Base-by-base conservation (phyloP, 53 echinoderm and acorn worm species). In the Arbacia lixula region DNA sequence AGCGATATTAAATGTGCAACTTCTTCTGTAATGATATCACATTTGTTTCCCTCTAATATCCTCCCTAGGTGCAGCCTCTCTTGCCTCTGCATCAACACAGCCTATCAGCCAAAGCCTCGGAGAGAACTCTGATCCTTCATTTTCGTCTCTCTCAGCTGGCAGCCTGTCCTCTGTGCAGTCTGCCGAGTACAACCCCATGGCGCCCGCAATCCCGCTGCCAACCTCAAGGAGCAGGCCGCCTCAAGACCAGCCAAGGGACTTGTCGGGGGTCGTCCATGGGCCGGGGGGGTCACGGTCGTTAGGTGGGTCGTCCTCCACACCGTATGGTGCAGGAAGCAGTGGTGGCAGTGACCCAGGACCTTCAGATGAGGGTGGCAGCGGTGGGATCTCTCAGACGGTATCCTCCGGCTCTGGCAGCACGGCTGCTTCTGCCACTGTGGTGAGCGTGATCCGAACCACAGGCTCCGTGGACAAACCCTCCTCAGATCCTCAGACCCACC, bases 371-470 rank as follows among this genome's bases (percentile, higher is more conserved):
- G 34, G 30, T 21, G 55, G 68, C 21, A 84, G 54, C 26, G 39
- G 50, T 76, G 77, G 62, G 9, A 11, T 36, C 24, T 29, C 16
- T 35, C 60, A 21, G 32, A 24, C 69, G 12, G 22, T 84, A 29
- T 54, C 72, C 27, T 38, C 64, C 6, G 43, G 43, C 36, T 56
- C 69, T 72, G 60, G 84, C 24, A 46, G 84, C 26, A 65, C 75
- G 60, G 65, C 49, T 6, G 60, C 82, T 37, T 46, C 69, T 21
- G 56, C 68, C 11, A 46, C 82, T 12, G 57, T 68, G 42, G 99
- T 99, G n/a, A 92, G 92, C 31, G 99, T 99, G 16, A 99, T 99
- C 37, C 90, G 99, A 9, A 92, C 99, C 9, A 94, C 94, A 0
- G 99, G 99, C 16, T 72, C 87, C 16, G 99, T 92, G 28, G 94